A percentile compares a stretch with the other conserved stretches of the same genome.
Evolutionary conservation across 2,888 invertebrate species (phyloP).

Genomic region (Blera fallax): DNA sequence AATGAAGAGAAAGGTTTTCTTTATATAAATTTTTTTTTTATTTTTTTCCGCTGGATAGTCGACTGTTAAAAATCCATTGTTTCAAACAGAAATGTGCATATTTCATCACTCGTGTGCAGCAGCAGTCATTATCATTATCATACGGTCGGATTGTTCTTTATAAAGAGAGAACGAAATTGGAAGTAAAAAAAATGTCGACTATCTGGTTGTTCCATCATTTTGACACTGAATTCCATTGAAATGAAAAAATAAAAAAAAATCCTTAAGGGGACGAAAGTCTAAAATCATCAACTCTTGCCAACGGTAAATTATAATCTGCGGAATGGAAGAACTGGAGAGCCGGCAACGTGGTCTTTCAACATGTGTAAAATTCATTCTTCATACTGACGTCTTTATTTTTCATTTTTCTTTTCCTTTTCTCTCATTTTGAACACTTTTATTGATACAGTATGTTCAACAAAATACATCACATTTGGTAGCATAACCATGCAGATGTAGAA

Average conservation of each 20-base stretch:
- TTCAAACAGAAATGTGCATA: constrained; percentile 42
- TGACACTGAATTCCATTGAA: constrained; percentile 36
- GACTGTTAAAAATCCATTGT: constrained; percentile 23
- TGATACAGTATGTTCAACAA: neutral
- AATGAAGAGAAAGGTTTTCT: neutral
- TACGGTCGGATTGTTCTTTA: constrained; percentile 36
- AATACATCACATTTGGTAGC: neutral
- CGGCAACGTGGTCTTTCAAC: constrained; percentile 26
- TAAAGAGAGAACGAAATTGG: neutral
- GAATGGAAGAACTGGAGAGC: neutral
- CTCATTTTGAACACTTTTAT: neutral
- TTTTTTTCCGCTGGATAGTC: neutral
- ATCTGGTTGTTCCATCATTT: constrained; percentile 38
- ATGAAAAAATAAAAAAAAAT: neutral
- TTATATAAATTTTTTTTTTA: neutral
- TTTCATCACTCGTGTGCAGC: constrained; percentile 46
- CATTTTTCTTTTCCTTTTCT: constrained; percentile 9
- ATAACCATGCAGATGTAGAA: too few species aligned
- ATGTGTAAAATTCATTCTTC: constrained; percentile 41
- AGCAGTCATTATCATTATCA: constrained; percentile 58
- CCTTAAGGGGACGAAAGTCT: constrained; percentile 14
- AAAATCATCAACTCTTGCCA: constrained; percentile 39
- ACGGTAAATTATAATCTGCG: constrained; percentile 28
- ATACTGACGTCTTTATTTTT: constrained; percentile 39
- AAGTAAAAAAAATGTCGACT: constrained; percentile 2